These are phyloP conservation scores for Etheostoma cragini DNA, from an alignment of 2,113 vertebrate species.

Conservation along the genomic window DNA sequence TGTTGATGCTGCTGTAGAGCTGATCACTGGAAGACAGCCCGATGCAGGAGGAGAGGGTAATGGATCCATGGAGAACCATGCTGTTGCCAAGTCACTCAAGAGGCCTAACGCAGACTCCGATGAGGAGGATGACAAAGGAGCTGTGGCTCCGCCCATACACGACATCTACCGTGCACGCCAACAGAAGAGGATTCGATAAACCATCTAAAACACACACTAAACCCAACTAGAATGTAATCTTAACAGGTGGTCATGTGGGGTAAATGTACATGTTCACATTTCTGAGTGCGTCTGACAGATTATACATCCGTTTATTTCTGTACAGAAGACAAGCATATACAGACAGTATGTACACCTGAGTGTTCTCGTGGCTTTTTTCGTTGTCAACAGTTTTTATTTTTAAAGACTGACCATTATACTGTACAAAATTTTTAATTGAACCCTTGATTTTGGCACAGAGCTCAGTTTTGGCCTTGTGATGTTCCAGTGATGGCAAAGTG, in stretches of 20 bases:
- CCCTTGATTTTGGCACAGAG: constrained; percentile 81
- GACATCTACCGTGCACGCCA: constrained; percentile 98
- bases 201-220: constrained; percentile 6
- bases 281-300: constrained; percentile 47
- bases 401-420: constrained; percentile 95
- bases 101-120: constrained; percentile 97
- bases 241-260: constrained; percentile 35
- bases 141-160: constrained; percentile 94
- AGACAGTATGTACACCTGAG: constrained; percentile 70
- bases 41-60: constrained; percentile 92
- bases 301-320: constrained; percentile 28
- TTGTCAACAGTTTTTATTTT: constrained; percentile 94
- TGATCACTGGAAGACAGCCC: constrained; percentile 92
- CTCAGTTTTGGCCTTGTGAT: constrained; percentile 89
- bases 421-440: constrained; percentile 92
- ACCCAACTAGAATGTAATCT: constrained; percentile 69
- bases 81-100: constrained; percentile 92
- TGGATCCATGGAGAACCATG: constrained; percentile 92
- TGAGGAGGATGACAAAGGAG: constrained; percentile 97
- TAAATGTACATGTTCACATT: constrained; percentile 45
- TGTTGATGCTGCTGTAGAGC: constrained; percentile 94
- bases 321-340: constrained; percentile 44
- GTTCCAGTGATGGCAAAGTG: constrained; percentile 89
- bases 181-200: constrained; percentile 98
- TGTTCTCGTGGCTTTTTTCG: constrained; percentile 81